These are phyloP conservation scores for Trachelipus rathkii DNA, from an alignment of 1,140 invertebrate species.

Conservation along the genomic window DNA sequence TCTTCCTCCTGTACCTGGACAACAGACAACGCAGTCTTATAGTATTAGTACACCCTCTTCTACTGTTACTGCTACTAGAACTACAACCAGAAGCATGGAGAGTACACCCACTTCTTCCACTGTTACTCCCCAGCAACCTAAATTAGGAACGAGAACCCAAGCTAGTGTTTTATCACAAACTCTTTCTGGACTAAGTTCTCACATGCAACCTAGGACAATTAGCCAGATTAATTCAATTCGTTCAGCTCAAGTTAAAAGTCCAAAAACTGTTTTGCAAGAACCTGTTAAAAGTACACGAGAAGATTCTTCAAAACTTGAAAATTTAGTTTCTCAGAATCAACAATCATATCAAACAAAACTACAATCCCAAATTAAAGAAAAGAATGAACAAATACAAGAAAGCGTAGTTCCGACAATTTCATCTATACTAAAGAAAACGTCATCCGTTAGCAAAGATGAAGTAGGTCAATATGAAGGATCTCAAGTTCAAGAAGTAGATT, in stretches of 20 bases:
- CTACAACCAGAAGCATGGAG: neutral
- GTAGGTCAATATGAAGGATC: neutral
- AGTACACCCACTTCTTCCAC: neutral
- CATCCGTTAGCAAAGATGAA: neutral
- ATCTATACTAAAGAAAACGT: neutral
- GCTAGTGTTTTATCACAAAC: neutral
- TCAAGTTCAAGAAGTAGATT: neutral
- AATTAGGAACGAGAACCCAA: neutral
- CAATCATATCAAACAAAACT: neutral
- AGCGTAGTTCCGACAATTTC: neutral
- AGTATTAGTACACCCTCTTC: neutral
- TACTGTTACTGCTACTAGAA: neutral
- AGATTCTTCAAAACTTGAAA: neutral
- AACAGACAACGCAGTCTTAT: neutral
- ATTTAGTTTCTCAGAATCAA: neutral
- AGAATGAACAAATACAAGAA: neutral
- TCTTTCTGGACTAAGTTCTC: neutral
- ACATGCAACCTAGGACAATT: neutral
- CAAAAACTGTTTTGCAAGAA: neutral
- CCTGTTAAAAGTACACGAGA: neutral
- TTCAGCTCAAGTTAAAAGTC: neutral
- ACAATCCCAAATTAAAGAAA: neutral
- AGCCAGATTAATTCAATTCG: conserved; percentile 2
- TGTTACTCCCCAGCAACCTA: conserved; percentile 2
- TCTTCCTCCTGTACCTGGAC: neutral